Conservation (phyloP, 2,888 invertebrate species). For the Psylliodes chrysocephalus region DNA sequence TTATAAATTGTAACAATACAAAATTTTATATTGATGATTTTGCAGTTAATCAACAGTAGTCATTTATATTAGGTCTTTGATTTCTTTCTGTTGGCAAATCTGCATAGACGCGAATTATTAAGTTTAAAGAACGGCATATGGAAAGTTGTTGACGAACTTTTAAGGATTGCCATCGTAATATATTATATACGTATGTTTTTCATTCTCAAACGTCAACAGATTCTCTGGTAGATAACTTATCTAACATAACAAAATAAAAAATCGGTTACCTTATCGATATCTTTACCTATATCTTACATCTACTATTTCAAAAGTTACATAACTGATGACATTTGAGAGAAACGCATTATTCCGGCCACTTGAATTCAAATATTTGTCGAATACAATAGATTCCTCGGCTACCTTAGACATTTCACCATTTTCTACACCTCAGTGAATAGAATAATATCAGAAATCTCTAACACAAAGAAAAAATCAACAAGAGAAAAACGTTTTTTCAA, state of each 20-base stretch:
- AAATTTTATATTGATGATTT: too few species aligned
- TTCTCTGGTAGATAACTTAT: neutral
- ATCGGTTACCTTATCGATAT: neutral
- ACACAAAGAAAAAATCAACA: conserved; percentile 38
- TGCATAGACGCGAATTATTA: too few species aligned
- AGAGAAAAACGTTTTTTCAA: conserved; percentile 33
- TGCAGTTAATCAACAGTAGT: too few species aligned
- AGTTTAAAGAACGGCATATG: too few species aligned
- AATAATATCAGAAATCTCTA: conserved; percentile 39
- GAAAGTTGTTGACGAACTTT: too few species aligned
- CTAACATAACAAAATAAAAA: neutral
- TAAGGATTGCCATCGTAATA: too few species aligned
- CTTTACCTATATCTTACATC: conserved; percentile 1
- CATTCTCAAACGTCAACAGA: too few species aligned
- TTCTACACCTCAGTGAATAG: conserved; percentile 17
- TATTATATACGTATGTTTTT: too few species aligned
- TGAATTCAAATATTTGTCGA: conserved; percentile 46
- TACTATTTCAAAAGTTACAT: conserved; percentile 43
- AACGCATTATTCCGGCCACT: conserved; percentile 50
- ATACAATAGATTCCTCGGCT: conserved; percentile 45
- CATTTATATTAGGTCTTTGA: too few species aligned
- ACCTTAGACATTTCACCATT: conserved; percentile 33
- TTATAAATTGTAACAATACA: too few species aligned
- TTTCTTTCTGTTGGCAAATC: too few species aligned
- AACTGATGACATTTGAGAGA: conserved; percentile 49